A percentile compares a stretch with the other conserved stretches of the same genome.
phyloP scores from a whole-genome alignment of 2,797 vertebrate species.

The Sebastes flavidus region DNA sequence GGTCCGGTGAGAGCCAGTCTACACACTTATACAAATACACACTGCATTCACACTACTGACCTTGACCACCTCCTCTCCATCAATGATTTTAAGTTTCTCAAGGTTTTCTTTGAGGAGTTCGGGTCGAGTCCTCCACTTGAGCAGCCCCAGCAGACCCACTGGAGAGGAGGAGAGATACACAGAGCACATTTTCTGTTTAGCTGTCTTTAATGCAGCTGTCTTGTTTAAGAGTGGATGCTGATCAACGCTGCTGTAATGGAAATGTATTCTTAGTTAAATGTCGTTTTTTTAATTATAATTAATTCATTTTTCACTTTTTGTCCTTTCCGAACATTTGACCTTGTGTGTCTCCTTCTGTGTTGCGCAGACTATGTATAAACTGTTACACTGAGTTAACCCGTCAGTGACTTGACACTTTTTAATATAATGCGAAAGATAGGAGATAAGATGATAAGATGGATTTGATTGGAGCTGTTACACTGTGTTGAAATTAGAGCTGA shows the following conservation, averaged over 20 bases:
- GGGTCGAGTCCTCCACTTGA: conserved; percentile 96
- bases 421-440: not conserved
- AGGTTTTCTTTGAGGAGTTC: conserved; percentile 93
- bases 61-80: conserved; percentile 98
- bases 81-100: conserved; percentile 94
- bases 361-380: not conserved
- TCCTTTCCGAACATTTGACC: not conserved
- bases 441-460: not conserved
- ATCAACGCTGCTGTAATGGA: not conserved
- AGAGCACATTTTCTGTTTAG: not conserved
- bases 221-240: not conserved
- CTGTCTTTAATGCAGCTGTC: not conserved
- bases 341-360: not conserved
- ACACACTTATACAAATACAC: conserved; percentile 38
- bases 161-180: conserved; percentile 1
- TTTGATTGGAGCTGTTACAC: not conserved
- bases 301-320: not conserved
- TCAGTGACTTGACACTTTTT: not conserved
- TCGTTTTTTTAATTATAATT: not conserved
- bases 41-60: conserved; percentile 69
- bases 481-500: not conserved
- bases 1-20: not conserved
- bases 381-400: not conserved
- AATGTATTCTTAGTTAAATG: not conserved
- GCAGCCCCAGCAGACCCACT: conserved; percentile 94